Evolutionary conservation across 2,888 invertebrate species (phyloP).

Genomic region (Lycocerus yunnanus): DNA sequence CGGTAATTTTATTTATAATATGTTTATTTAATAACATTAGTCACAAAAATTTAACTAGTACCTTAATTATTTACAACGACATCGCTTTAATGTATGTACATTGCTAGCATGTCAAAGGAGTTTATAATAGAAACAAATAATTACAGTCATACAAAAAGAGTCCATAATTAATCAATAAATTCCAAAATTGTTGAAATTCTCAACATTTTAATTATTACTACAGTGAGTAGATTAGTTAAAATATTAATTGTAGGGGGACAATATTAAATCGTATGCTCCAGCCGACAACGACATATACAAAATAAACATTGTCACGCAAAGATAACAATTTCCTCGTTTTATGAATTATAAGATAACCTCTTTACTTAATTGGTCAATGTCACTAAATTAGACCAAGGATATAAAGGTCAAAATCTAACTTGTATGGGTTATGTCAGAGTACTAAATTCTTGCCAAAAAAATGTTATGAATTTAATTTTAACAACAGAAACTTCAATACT

Average conservation of each 20-base stretch:
- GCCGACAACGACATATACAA: background rate
- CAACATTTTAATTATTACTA: background rate
- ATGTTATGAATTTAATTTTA: background rate
- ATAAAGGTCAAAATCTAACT: background rate
- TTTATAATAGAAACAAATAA: background rate
- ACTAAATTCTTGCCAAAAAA: background rate
- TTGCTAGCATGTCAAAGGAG: background rate
- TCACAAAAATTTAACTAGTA: background rate
- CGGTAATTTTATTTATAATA: background rate
- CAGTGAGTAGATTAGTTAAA: background rate
- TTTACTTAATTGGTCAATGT: slow-evolving; percentile 9
- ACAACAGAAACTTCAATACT: background rate
- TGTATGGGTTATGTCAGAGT: background rate
- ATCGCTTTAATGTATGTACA: background rate
- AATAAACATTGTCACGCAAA: background rate
- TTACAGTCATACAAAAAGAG: background rate
- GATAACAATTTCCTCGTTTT: slow-evolving; percentile 3
- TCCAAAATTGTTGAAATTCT: background rate
- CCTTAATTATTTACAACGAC: background rate
- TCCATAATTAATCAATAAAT: background rate
- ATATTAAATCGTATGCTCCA: background rate
- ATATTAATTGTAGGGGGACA: background rate
- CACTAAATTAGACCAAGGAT: slow-evolving; percentile 12
- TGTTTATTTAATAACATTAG: background rate
- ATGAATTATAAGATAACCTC: slow-evolving; percentile 2